phyloP scores from a whole-genome alignment of 2,797 vertebrate species.

The Eulemur coronatus region DNA sequence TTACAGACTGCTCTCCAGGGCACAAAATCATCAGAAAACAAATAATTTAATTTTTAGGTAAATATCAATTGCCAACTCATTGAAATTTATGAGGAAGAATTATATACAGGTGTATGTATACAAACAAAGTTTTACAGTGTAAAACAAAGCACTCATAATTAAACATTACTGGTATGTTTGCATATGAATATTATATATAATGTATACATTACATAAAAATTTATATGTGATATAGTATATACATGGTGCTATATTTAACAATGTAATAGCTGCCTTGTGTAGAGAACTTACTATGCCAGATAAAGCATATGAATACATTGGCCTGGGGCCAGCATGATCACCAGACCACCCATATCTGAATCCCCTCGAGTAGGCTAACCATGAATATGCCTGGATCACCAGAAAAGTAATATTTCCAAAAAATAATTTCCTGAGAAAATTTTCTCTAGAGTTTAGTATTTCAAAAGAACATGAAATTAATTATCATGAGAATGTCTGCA shows the following conservation, averaged over 20 bases:
- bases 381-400: not conserved
- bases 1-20: not conserved
- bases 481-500: not conserved
- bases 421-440: not conserved
- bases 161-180: not conserved
- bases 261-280: not conserved
- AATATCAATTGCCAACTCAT: not conserved
- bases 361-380: not conserved
- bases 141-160: not conserved
- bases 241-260: not conserved
- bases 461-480: not conserved
- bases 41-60: constrained; percentile 7
- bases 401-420: not conserved
- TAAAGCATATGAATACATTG: not conserved
- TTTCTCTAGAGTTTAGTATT: not conserved
- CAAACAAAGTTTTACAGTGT: not conserved
- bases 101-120: not conserved
- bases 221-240: not conserved
- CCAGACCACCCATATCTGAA: not conserved
- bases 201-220: not conserved
- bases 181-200: not conserved
- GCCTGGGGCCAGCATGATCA: not conserved
- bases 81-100: not conserved
- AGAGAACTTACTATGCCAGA: not conserved
- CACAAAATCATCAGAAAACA: not conserved